Base-by-base conservation (phyloP, 2,113 vertebrate genomes). In the Pangasianodon gigas region DNA sequence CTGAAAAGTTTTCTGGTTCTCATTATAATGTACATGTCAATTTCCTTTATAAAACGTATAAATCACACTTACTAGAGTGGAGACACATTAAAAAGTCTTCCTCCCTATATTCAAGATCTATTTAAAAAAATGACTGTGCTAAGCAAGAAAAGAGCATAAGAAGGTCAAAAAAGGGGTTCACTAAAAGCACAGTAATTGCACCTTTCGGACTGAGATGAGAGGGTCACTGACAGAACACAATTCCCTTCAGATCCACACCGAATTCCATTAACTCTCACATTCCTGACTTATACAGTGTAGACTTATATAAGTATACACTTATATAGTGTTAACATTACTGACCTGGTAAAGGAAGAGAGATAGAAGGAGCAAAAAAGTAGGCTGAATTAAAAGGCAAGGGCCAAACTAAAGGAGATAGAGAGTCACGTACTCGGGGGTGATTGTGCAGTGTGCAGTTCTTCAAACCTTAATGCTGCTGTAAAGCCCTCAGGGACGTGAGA, bases 161-260 rank as follows among this genome's bases (percentile, higher is more conserved):
- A 29, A 65, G 60, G 24, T 65, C 60, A 65, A 65, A 10, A 26
- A 26, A 65, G 3, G 93, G 92, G 94, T 95, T 95, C 93, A 90
- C 93, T 96, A 95, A 96, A 96, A 95, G 94, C 91, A 88, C 89
- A 92, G 62, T 94, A 91, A 96, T 95, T 95, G 94, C 90, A 93
- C 85, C 21, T 92, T 93, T 81, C 67, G 85, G 62, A 91, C 85
- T 91, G 89, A 91, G 95, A 96, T 91, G 87, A 62, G 90, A 90
- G 91, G 90, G 91, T 90, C 71, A 87, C 84, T 88, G 84, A 91
- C 77, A 67, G 77, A 69, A 90, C 88, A 90, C 91, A 93, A 94
- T 71, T 89, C 92, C 65, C 89, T 91, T 77, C 41, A 88, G 51
- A 92, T 93, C 90, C 29, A 8, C 74, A 88, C 90, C 86, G 91